A percentile compares a stretch with the other conserved stretches of the same genome.
phyloP scores from a whole-genome alignment of 2,888 invertebrate species.

The Hololepta plana region DNA sequence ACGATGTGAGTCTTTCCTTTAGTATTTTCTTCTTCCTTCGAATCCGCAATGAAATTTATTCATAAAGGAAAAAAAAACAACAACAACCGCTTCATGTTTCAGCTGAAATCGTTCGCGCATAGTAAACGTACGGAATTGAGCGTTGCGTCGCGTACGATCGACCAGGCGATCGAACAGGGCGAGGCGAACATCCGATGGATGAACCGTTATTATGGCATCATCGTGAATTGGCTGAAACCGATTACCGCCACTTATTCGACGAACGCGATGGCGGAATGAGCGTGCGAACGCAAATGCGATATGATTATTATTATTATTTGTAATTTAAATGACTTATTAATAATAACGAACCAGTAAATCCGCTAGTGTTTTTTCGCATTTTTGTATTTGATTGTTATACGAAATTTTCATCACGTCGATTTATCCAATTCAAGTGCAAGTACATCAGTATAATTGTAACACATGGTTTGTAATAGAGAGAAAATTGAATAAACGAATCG shows the following conservation, averaged over 20 bases:
- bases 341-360: no score
- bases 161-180: constrained; percentile 65
- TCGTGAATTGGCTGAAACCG: constrained; percentile 52
- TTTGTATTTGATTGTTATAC: no score
- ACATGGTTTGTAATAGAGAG: no score
- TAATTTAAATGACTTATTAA: constrained; percentile 1
- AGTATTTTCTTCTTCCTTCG: neutral
- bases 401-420: no score
- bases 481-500: no score
- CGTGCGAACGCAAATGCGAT: no score
- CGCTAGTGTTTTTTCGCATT: no score
- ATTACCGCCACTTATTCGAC: constrained; percentile 1
- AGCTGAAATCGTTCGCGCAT: constrained; percentile 50
- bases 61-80: no score
- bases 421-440: no score
- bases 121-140: constrained; percentile 48
- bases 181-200: constrained; percentile 75
- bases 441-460: no score
- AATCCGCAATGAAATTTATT: no score
- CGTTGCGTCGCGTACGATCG: constrained; percentile 42
- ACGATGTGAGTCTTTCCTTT: constrained; percentile 40
- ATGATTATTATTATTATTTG: no score
- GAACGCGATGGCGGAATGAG: constrained; percentile 4
- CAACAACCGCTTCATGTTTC: constrained; percentile 16
- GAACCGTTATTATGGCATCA: constrained; percentile 50